Conservation (phyloP, 2,888 invertebrate genomes). For the Falcaria lacertinaria region DNA sequence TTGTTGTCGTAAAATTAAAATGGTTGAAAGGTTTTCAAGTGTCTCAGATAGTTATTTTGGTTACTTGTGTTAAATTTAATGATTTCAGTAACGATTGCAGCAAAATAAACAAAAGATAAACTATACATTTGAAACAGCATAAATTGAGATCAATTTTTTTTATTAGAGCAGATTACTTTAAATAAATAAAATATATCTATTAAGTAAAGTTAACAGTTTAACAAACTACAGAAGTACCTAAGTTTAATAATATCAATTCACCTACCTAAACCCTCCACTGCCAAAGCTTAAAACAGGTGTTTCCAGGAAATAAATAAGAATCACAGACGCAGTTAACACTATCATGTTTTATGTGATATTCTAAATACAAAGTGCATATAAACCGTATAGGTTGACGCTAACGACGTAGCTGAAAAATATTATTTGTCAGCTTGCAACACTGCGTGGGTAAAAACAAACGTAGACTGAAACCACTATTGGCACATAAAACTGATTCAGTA, state of each 20-base stretch:
- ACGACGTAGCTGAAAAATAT: constrained; percentile 2
- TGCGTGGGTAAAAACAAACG: constrained; percentile 59
- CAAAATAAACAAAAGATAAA: too few species aligned
- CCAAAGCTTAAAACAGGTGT: background rate
- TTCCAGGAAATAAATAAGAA: background rate
- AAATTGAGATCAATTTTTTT: too few species aligned
- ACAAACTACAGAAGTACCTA: too few species aligned
- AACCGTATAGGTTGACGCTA: constrained; percentile 3
- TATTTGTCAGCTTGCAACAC: constrained; percentile 39
- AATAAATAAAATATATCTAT: too few species aligned
- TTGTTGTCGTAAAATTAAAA: background rate
- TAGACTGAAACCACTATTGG: constrained; percentile 40
- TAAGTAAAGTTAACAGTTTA: too few species aligned
- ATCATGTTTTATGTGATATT: background rate
- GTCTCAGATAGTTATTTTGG: background rate
- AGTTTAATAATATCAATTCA: too few species aligned
- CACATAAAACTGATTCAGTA: constrained; percentile 34
- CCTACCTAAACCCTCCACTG: background rate
- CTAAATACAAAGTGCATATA: background rate
- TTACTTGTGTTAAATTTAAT: too few species aligned
- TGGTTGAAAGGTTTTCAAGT: background rate
- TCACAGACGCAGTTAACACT: background rate
- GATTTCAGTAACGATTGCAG: too few species aligned
- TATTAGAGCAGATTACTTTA: too few species aligned
- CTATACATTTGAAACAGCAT: too few species aligned